These are phyloP conservation scores for Otus sunia DNA, from an alignment of 2,113 vertebrate genomes.

Conservation along the genomic window DNA sequence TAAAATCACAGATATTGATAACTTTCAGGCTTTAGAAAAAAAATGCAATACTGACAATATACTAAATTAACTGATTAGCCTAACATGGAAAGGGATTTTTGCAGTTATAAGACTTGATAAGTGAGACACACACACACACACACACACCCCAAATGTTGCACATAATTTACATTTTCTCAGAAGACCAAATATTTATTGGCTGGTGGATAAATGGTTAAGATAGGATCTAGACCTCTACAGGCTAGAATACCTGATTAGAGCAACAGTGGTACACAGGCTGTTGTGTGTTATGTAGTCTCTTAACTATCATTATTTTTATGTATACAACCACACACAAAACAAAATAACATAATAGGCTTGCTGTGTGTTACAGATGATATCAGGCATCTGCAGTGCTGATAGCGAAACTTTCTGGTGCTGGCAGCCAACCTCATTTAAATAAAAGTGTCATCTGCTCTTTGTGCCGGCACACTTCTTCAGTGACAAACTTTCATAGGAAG, in stretches of 20 bases:
- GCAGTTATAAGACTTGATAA: not conserved
- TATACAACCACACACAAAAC: constrained; percentile 39
- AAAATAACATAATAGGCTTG: constrained; percentile 22
- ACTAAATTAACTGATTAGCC: not conserved
- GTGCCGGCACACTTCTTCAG: not conserved
- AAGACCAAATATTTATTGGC: not conserved
- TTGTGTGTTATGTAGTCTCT: not conserved
- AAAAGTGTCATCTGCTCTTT: not conserved
- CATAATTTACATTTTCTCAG: not conserved
- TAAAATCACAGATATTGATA: not conserved
- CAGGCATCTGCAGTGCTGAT: constrained; percentile 41
- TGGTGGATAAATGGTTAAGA: not conserved
- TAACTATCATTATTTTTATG: constrained; percentile 30
- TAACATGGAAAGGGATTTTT: not conserved
- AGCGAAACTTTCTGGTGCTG: constrained; percentile 31
- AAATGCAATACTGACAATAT: not conserved
- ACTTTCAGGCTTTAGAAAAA: not conserved
- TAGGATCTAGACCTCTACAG: constrained; percentile 27
- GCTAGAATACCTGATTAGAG: not conserved
- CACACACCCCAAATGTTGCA: not conserved
- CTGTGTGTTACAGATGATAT: constrained; percentile 50
- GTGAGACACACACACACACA: not conserved
- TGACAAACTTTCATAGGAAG: not conserved
- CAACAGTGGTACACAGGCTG: not conserved
- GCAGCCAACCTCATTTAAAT: constrained; percentile 28